phyloP scores from a whole-genome alignment of 2,797 vertebrate genomes.

The Parauchenoglanis ngamensis region DNA sequence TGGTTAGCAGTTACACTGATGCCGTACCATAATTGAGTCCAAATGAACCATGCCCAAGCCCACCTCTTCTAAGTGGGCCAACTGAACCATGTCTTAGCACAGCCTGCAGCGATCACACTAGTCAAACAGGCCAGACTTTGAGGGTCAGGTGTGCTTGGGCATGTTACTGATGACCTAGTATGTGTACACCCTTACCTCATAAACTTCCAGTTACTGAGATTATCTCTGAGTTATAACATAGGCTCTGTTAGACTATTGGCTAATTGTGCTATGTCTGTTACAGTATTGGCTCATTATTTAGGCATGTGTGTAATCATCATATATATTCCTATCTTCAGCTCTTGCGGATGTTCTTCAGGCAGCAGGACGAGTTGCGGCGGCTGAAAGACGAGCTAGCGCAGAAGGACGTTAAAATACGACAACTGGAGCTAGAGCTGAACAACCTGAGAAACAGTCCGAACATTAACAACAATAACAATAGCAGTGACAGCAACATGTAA shows the following conservation, averaged over 20 bases:
- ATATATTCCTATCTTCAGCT: constrained; percentile 73
- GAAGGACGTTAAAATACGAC: constrained; percentile 90
- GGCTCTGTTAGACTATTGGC: not conserved
- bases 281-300: not conserved
- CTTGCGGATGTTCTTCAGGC: constrained; percentile 96
- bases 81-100: no score
- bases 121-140: no score
- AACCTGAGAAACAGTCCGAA: constrained; percentile 93
- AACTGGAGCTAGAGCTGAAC: constrained; percentile 94
- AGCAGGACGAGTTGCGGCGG: constrained; percentile 93
- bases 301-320: not conserved
- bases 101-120: no score
- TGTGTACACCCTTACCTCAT: not conserved
- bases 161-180: no score
- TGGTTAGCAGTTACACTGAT: no score
- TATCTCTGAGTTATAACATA: not conserved
- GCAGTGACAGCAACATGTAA: constrained; percentile 82
- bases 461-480: constrained; percentile 63
- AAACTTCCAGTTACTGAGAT: not conserved
- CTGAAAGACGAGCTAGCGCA: constrained; percentile 90
- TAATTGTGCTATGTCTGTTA: not conserved
- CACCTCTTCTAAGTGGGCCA: no score
- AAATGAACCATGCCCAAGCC: no score
- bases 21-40: no score
- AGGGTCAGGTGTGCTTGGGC: no score